A percentile compares a stretch with the other conserved stretches of the same genome.
phyloP scores from a whole-genome alignment of 1,140 invertebrate species.

The Manduca sexta region DNA sequence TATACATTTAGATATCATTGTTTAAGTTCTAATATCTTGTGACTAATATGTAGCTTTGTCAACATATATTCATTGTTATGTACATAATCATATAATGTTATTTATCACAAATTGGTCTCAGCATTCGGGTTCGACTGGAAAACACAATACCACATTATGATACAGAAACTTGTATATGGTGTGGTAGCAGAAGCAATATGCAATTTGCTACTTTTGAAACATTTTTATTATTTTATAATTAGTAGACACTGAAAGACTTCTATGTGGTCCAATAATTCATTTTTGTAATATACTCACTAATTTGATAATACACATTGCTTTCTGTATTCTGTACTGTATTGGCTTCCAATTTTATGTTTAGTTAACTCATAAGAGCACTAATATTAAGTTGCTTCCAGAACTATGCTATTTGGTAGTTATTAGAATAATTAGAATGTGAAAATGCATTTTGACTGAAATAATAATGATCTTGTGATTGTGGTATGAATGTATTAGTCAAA shows the following conservation, averaged over 20 bases:
- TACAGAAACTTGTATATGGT: too few relatives aligned
- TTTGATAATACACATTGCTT: slow-evolving; percentile 22
- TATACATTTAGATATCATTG: too few relatives aligned
- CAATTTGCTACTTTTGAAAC: neutral
- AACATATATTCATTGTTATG: neutral
- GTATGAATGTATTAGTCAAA: slow-evolving; percentile 61
- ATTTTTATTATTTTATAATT: slow-evolving; percentile 8
- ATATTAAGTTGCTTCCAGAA: slow-evolving; percentile 63
- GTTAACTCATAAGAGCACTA: slow-evolving; percentile 48
- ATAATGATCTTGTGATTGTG: slow-evolving; percentile 62
- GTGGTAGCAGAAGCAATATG: too few relatives aligned
- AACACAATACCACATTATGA: too few relatives aligned
- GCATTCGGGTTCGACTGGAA: too few relatives aligned
- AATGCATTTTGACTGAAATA: slow-evolving; percentile 59
- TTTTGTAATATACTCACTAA: slow-evolving; percentile 17
- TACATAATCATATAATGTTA: neutral
- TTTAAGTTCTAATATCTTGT: too few relatives aligned
- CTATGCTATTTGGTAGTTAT: slow-evolving; percentile 50
- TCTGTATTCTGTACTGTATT: slow-evolving; percentile 30
- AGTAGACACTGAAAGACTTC: slow-evolving; percentile 56
- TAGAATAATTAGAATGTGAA: slow-evolving; percentile 50
- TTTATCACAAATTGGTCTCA: neutral
- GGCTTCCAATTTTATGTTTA: slow-evolving; percentile 45
- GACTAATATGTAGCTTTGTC: too few relatives aligned
- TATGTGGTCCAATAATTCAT: slow-evolving; percentile 64